Conservation (phyloP, 2,113 vertebrate genomes). For the Sapayoa aenigma region DNA sequence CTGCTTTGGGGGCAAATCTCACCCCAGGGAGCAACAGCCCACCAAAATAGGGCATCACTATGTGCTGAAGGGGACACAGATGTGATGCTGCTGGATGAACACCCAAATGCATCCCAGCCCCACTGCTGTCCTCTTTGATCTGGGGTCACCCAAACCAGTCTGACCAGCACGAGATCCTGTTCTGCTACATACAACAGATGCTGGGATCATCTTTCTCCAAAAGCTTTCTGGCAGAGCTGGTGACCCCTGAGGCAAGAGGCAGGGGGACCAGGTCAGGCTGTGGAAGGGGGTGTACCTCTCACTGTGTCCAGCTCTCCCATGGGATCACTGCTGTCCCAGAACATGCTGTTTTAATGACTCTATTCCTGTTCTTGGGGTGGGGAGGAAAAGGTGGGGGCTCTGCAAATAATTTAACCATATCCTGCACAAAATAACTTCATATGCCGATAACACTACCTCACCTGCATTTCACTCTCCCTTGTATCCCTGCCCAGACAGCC, state of each 20-base stretch:
- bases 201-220: neutral
- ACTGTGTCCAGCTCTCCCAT: neutral
- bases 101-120: neutral
- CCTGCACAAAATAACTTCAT: neutral
- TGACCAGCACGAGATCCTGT: neutral
- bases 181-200: neutral
- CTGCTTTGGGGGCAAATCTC: neutral
- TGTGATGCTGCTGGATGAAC: neutral
- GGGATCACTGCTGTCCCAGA: constrained; percentile 34
- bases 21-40: neutral
- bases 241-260: neutral
- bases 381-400: constrained; percentile 61
- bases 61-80: neutral
- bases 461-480: neutral
- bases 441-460: neutral
- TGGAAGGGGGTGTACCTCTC: fast-evolving
- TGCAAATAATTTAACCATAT: constrained; percentile 17
- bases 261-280: neutral
- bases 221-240: neutral
- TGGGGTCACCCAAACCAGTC: constrained; percentile 13
- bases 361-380: constrained; percentile 57
- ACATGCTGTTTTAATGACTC: constrained; percentile 45
- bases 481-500: neutral
- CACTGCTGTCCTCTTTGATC: neutral
- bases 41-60: neutral